Evolutionary conservation across 2,797 vertebrate species (phyloP).

Genomic region (Rhincodon typus): DNA sequence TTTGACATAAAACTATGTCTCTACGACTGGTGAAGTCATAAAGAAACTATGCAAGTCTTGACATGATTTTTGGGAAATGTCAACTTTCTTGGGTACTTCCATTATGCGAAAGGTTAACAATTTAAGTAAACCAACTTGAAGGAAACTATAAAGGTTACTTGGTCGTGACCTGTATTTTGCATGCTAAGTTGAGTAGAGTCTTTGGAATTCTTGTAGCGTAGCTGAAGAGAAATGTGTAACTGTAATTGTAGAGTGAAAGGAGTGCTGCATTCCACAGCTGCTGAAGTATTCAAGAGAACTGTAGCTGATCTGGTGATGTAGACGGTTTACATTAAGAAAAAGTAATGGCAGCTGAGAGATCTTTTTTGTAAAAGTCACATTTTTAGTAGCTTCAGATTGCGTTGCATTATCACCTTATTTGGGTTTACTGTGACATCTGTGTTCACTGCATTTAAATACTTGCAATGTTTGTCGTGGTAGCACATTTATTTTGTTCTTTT

Average conservation of each 20-base stretch:
- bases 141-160: neutral
- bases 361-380: neutral
- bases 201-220: neutral
- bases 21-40: neutral
- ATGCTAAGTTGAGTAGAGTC: neutral
- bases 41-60: neutral
- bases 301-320: neutral
- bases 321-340: neutral
- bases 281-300: neutral
- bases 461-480: neutral
- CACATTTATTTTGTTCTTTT: neutral
- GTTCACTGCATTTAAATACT: neutral
- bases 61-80: neutral
- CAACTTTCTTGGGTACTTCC: neutral
- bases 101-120: neutral
- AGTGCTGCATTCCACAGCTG: constrained; percentile 27
- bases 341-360: neutral
- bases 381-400: neutral
- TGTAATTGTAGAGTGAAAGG: neutral
- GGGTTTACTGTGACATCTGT: neutral
- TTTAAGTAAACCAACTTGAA: neutral
- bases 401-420: neutral
- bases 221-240: neutral
- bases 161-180: neutral
- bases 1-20: neutral